Evolutionary conservation across 2,888 invertebrate species (phyloP).

Genomic region (Drosophila merina): DNA sequence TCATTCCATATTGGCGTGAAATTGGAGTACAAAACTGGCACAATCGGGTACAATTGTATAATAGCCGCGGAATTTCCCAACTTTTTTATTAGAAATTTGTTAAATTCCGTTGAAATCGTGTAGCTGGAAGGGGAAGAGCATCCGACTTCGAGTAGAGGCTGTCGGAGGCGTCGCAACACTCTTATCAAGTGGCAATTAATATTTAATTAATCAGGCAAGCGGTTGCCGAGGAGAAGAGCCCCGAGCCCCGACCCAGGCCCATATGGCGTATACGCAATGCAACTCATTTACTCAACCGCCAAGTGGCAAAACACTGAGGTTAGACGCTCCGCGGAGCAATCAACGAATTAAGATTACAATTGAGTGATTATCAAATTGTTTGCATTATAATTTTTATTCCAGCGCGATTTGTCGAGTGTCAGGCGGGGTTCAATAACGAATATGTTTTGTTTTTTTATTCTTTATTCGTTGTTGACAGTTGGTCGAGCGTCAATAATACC

Average conservation of each 20-base stretch:
- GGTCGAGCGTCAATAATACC: conserved; percentile 47
- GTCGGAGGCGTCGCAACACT: conserved; percentile 50
- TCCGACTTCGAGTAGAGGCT: conserved; percentile 29
- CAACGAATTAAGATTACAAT: conserved; percentile 37
- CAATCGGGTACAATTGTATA: not conserved
- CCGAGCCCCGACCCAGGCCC: conserved; percentile 8
- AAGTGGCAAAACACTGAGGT: conserved; percentile 45
- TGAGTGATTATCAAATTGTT: conserved; percentile 71
- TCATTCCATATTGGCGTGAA: conserved; percentile 13
- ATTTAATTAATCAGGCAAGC: conserved; percentile 77
- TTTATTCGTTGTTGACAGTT: conserved; percentile 60
- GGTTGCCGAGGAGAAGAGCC: conserved; percentile 12
- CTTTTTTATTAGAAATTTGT: not conserved
- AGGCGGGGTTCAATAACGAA: conserved; percentile 74
- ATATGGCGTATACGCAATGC: conserved; percentile 61
- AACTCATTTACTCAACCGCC: conserved; percentile 43
- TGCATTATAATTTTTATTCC: conserved; percentile 65
- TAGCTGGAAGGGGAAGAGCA: not conserved
- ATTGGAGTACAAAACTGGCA: not conserved
- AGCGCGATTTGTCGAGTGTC: conserved; percentile 76
- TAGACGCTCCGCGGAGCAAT: conserved; percentile 34
- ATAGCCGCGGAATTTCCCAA: conserved; percentile 8
- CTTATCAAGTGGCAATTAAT: conserved; percentile 80
- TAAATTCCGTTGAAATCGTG: not conserved
- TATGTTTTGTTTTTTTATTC: conserved; percentile 18